Evolutionary conservation across 2,888 invertebrate species (phyloP).

Genomic region (Dusona sp.): DNA sequence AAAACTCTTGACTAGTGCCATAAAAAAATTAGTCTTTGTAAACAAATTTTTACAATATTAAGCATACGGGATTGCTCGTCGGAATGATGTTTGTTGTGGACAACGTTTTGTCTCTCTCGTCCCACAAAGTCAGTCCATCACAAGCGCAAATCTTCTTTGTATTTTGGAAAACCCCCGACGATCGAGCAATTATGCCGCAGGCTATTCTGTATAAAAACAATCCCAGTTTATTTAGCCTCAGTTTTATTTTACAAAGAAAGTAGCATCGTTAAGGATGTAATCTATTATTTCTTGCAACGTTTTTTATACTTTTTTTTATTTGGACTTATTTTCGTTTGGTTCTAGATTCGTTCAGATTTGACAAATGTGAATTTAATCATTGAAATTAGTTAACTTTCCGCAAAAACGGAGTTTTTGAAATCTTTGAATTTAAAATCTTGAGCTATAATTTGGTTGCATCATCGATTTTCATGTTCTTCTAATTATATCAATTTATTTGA

Average conservation of each 20-base stretch:
- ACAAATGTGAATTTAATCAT: background rate
- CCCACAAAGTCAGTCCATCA: slow-evolving; percentile 96
- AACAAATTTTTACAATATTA: slow-evolving; percentile 48
- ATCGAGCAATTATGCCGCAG: slow-evolving; percentile 95
- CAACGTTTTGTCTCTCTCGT: slow-evolving; percentile 89
- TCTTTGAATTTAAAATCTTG: too few relatives aligned
- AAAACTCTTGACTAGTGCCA: slow-evolving; percentile 10
- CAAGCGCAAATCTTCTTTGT: slow-evolving; percentile 95
- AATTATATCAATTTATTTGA: background rate
- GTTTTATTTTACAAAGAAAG: background rate
- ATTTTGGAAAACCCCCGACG: slow-evolving; percentile 94
- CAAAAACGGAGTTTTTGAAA: background rate
- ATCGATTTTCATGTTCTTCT: background rate
- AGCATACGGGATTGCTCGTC: slow-evolving; percentile 66
- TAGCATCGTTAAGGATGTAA: background rate
- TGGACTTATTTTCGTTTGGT: too few relatives aligned
- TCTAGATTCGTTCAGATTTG: background rate
- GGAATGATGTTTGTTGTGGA: slow-evolving; percentile 78
- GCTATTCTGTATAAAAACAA: slow-evolving; percentile 86
- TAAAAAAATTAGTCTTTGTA: slow-evolving; percentile 8
- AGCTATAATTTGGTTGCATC: background rate
- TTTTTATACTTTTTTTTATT: background rate
- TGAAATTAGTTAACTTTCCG: background rate
- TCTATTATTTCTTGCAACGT: background rate
- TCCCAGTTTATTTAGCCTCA: background rate